Percentiles rank a stretch among this genome's conserved stretches.
These are phyloP conservation scores for Latrodectus elegans DNA, from an alignment of 2,888 invertebrate species.

Conservation along the genomic window DNA sequence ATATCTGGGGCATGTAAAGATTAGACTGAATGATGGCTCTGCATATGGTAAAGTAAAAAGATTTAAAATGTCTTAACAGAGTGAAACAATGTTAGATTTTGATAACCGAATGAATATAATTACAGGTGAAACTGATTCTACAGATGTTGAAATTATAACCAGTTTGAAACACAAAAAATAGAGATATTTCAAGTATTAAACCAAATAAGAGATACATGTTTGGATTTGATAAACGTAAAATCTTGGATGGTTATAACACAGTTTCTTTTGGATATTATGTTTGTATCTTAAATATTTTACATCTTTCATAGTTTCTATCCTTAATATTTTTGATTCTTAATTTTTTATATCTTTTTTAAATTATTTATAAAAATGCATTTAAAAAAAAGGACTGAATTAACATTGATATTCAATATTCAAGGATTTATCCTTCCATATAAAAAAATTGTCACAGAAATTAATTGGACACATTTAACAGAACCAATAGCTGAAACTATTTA, in stretches of 20 bases:
- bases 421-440: not conserved
- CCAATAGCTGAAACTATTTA: too few species aligned
- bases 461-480: too few species aligned
- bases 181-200: too few species aligned
- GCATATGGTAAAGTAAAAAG: too few species aligned
- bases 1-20: not conserved
- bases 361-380: not conserved
- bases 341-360: not conserved
- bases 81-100: too few species aligned
- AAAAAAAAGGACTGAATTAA: too few species aligned
- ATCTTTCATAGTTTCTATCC: too few species aligned
- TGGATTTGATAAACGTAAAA: slow-evolving; percentile 27
- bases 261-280: slow-evolving; percentile 10
- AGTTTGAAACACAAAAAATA: not conserved
- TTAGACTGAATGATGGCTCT: not conserved
- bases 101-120: not conserved
- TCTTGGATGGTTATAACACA: slow-evolving; percentile 14
- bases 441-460: too few species aligned
- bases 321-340: too few species aligned
- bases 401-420: not conserved
- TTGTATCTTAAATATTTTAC: not conserved
- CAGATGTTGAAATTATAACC: not conserved
- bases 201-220: not conserved
- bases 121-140: not conserved
- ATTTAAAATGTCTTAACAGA: too few species aligned